Evolutionary conservation across 2,113 vertebrate species (phyloP), one percentile per base, ranked within the genome.

Genomic region (Panurus biarmicus): DNA sequence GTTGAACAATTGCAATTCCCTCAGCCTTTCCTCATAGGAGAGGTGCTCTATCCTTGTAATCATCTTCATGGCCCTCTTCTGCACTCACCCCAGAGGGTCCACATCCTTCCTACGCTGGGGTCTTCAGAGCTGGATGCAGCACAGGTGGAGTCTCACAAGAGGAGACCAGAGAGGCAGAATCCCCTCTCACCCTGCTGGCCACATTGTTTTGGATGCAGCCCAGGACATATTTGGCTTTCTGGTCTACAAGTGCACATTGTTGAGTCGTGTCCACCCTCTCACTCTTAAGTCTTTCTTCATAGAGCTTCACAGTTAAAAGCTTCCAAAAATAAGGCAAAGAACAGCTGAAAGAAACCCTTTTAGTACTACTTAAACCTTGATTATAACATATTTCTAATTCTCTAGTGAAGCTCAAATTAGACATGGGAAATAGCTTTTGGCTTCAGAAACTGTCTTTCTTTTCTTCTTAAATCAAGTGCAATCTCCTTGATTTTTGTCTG

Each of bases 231-330:
- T 53, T 82, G 48, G 21, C n/a, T 69, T 83, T 69, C 54, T 35
- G 35, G 45, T 29, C 54, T 69, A 13, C 10, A 40, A 42, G 29
- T 48, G 25, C 40, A 75, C 35, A 33, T 9, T 75, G 40, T 21
- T 2, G 3, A 12, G 22, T 83, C 47, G 62, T 10, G 31, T 42
- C 18, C 47, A 61, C 28, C 14, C 15, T 47, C 14, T 82, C 40
- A 54, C 3, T 29, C 24, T n/a, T n/a, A 61, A 47, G n/a, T 69
- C 40, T 40, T 58, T 57, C 33, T 53, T 47, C 0, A 0, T 0
- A 76, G 25, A 25, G 14, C 8, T 56, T 47, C 40, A 16, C 48
- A 75, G 40, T 47, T n/a, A 57, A 57, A 91, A 51, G 11, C 42
- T 73, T 87, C 47, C 58, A 65, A 69, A 89, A 64, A 14, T 42